Evolutionary conservation across 1,140 invertebrate genomes (phyloP), one percentile per base, ranked within the genome.

Genomic region (Drosophila cardini): DNA sequence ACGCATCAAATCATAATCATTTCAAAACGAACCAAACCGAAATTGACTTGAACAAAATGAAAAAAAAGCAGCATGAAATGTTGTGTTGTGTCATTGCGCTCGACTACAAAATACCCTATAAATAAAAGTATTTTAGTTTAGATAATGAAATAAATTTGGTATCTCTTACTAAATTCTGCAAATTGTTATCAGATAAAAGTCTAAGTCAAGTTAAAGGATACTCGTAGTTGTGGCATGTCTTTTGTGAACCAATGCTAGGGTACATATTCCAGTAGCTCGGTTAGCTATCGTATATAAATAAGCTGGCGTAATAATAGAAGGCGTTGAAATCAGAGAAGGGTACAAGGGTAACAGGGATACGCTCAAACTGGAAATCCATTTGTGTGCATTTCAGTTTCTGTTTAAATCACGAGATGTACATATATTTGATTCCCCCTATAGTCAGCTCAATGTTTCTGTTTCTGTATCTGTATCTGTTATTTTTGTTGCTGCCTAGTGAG

Each of bases 301-400:
- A 80, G 78, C 76, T 77, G 60, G 48, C 69, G 60, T 64, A 65
- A 85, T 87, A 86, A 82, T 79, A 87, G 78, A 86, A 87, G 62
- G 48, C 43, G 67, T 13, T 36, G 32, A 3, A 11, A 43, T 2
- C 30, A 34, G 0, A 15, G 43, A 21, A 26, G 21, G 4, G 21
- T 18, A 13, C 13, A 16, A n/a, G 57, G 38, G 32, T 15, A 45
- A 13, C 30, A 43, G 34, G 43, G 8, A n/a, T 0, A 53, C 46
- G 71, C 78, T 78, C 78, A 74, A 78, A 84, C 72, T 86, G 68
- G 72, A 85, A 86, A 83, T 86, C 79, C 83, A 86, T 86, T 86
- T 87, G 83, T 86, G 83, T 87, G 83, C 83, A 86, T 86, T 86
- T 86, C 83, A 87, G 79, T 87, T 86, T 86, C 61, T 74, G 83